Percentiles rank a stretch among this genome's conserved stretches.
These are phyloP conservation scores for Dissostichus mawsoni DNA, from an alignment of 2,113 vertebrate species.

Conservation along the genomic window DNA sequence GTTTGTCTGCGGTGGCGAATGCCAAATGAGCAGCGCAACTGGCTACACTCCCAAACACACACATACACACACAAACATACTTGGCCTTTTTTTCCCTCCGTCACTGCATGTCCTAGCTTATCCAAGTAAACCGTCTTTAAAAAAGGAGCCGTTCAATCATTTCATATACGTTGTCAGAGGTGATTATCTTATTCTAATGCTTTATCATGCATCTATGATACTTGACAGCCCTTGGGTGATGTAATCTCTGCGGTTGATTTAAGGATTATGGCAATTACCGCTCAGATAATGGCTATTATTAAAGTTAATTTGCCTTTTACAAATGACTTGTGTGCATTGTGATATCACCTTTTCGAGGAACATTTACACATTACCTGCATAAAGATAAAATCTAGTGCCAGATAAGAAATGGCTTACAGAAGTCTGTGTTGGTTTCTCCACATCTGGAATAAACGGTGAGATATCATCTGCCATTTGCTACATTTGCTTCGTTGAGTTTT, in stretches of 20 bases:
- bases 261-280: slow-evolving; percentile 72
- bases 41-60: slow-evolving; percentile 9
- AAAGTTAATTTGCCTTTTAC: slow-evolving; percentile 58
- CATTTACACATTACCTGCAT: slow-evolving; percentile 39
- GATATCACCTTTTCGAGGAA: slow-evolving; percentile 34
- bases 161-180: slow-evolving; percentile 56
- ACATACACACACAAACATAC: not conserved
- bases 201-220: slow-evolving; percentile 62
- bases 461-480: slow-evolving; percentile 51
- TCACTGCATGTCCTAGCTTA: slow-evolving; percentile 37
- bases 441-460: slow-evolving; percentile 17
- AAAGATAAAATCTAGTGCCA: slow-evolving; percentile 33
- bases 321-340: slow-evolving; percentile 19
- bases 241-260: slow-evolving; percentile 67
- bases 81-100: slow-evolving; percentile 20
- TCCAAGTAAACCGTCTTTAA: slow-evolving; percentile 46
- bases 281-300: slow-evolving; percentile 72
- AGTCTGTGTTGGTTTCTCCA: slow-evolving; percentile 23
- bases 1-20: slow-evolving; percentile 1
- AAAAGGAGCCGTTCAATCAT: slow-evolving; percentile 42
- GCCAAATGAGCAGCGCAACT: slow-evolving; percentile 15
- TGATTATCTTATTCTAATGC: slow-evolving; percentile 52
- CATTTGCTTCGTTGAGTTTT: slow-evolving; percentile 33
- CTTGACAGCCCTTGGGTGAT: slow-evolving; percentile 66
- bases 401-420: slow-evolving; percentile 48